phyloP scores from a whole-genome alignment of 2,888 invertebrate genomes.

The Nyleta sp. region DNA sequence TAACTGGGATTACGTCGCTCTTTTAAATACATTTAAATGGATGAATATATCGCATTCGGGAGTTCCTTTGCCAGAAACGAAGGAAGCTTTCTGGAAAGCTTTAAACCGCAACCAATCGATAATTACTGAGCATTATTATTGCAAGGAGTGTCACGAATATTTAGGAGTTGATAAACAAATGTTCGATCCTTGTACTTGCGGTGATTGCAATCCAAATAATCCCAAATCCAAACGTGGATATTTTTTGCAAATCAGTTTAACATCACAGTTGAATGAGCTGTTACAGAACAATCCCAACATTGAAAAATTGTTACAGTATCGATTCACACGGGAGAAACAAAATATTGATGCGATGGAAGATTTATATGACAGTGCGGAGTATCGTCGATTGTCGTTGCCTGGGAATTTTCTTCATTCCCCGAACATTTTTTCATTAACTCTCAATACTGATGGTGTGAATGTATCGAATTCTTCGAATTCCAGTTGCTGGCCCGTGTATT shows the following conservation, averaged over 20 bases:
- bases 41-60: constrained; percentile 1
- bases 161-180: background rate
- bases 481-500: constrained; percentile 55
- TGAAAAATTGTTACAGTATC: constrained; percentile 3
- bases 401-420: constrained; percentile 6
- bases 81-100: background rate
- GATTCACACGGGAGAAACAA: constrained; percentile 2
- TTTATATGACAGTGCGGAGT: constrained; percentile 23
- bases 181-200: background rate
- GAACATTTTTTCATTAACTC: constrained; percentile 40
- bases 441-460: constrained; percentile 50
- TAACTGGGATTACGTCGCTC: constrained; percentile 3
- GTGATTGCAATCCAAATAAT: background rate
- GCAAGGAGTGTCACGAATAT: background rate
- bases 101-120: constrained; percentile 10
- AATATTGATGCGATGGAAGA: constrained; percentile 18
- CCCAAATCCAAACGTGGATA: background rate
- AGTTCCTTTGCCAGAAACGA: background rate
- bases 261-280: constrained; percentile 7
- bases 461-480: constrained; percentile 36
- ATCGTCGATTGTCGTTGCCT: background rate
- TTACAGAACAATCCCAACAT: background rate
- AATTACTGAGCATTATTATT: background rate
- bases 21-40: background rate
- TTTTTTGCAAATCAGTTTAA: constrained; percentile 7